These are phyloP conservation scores for Mobula hypostoma DNA, from an alignment of 2,113 vertebrate species.

Conservation along the genomic window DNA sequence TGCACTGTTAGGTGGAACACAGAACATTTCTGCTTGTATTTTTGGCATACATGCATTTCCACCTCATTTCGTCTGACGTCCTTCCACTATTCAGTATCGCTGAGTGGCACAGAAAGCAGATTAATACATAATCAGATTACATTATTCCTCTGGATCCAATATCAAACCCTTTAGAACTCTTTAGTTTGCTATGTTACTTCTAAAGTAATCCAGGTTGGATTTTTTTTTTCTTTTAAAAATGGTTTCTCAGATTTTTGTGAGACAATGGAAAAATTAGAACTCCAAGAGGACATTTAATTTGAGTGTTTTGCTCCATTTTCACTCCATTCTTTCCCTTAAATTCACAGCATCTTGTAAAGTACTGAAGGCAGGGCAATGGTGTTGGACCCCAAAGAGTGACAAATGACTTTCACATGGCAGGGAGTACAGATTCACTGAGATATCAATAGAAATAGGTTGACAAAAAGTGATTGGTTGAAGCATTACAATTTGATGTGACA, in stretches of 20 bases:
- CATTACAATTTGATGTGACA: no score
- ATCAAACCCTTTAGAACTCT: background rate
- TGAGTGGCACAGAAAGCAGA: background rate
- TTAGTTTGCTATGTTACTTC: background rate
- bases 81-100: background rate
- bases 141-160: background rate
- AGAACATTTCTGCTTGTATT: background rate
- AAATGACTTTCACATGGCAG: background rate
- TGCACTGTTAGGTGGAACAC: background rate
- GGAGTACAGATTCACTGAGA: background rate
- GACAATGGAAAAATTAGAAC: background rate
- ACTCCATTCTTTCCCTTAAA: background rate
- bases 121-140: no score
- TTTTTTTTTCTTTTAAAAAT: background rate
- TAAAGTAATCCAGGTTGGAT: background rate
- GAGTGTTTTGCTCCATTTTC: background rate
- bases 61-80: background rate
- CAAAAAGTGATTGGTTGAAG: background rate
- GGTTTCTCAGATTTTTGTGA: background rate
- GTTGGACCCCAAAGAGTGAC: background rate
- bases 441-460: background rate
- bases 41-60: background rate
- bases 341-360: background rate
- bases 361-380: background rate
- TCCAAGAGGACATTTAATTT: background rate